Evolutionary conservation across 2,113 vertebrate species (phyloP), one percentile per base, ranked within the genome.

Genomic region (Forbesichthys papilliferus): DNA sequence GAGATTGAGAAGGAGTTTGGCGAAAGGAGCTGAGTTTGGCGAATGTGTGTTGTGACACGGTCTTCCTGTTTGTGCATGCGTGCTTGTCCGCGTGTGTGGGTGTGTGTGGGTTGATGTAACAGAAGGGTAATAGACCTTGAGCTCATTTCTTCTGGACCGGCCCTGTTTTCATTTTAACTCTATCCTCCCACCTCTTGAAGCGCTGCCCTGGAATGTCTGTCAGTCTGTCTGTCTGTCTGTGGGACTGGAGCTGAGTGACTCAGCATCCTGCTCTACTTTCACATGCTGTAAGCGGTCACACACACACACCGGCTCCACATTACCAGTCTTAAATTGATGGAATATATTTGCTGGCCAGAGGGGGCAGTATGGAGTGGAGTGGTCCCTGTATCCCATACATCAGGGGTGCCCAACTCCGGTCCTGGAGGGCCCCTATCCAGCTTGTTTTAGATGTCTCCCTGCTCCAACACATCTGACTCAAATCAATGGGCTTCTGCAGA

Each of bases 151-250:
- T 77, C 80, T 77, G 79, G 81, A 78, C 78, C 51, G 71, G 75
- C 84, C 80, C 82, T 69, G 79, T 60, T 84, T 80, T 81, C 82
- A 76, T 86, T 89, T 81, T 14, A 11, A 75, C 80, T 80, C 78
- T 63, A 54, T 88, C 83, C 86, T 87, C 89, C 90, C 87, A 89
- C 83, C 83, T 84, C 73, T 74, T 52, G 67, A 72, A 73, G 86
- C 89, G 79, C 62, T 14, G 82, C 68, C 72, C 72, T 83, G 86
- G 87, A 90, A 89, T 86, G 80, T 78, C 74, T 71, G 69, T 70
- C 66, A 73, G 77, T 66, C 64, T 65, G 47, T 16, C 27, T 10
- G n/a, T 64, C 48, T 64, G 48, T 14, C 1, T 5, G 68, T 76
- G 49, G 49, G 59, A 69, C 56, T 77, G 63, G 70, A 73, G 69